These are phyloP conservation scores for Esox lucius DNA, from an alignment of 2,797 vertebrate genomes.

Conservation along the genomic window DNA sequence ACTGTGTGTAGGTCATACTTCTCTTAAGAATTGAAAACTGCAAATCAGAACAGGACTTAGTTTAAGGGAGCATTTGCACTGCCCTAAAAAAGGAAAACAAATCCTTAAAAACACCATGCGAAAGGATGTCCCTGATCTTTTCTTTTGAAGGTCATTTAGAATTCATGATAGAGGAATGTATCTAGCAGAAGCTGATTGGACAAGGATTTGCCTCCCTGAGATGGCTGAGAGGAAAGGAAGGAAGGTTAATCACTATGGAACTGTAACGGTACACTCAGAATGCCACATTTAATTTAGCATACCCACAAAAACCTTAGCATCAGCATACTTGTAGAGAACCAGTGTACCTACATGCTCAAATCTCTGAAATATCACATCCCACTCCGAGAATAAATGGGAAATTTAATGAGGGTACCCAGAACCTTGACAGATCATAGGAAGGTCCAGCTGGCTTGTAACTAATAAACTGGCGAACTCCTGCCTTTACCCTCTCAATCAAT, in stretches of 20 bases:
- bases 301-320: slow-evolving; percentile 59
- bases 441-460: slow-evolving; percentile 60
- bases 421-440: slow-evolving; percentile 61
- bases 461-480: slow-evolving; percentile 46
- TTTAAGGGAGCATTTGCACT: slow-evolving; percentile 53
- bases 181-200: slow-evolving; percentile 47
- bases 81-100: slow-evolving; percentile 45
- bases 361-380: slow-evolving; percentile 76
- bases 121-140: slow-evolving; percentile 44
- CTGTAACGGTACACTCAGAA: slow-evolving; percentile 62
- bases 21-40: slow-evolving; percentile 13
- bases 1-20: background rate
- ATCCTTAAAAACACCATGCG: slow-evolving; percentile 44
- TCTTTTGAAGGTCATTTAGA: slow-evolving; percentile 65
- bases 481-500: slow-evolving; percentile 44
- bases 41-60: slow-evolving; percentile 23
- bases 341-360: slow-evolving; percentile 63
- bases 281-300: slow-evolving; percentile 65
- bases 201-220: slow-evolving; percentile 59
- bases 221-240: slow-evolving; percentile 54
- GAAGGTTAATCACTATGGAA: slow-evolving; percentile 75
- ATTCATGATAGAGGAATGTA: slow-evolving; percentile 43
- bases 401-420: slow-evolving; percentile 76
- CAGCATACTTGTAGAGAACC: slow-evolving; percentile 74
- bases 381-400: slow-evolving; percentile 72